These are phyloP conservation scores for Cryptoblepharus egeriae DNA, from an alignment of 2,797 vertebrate genomes.

Conservation along the genomic window DNA sequence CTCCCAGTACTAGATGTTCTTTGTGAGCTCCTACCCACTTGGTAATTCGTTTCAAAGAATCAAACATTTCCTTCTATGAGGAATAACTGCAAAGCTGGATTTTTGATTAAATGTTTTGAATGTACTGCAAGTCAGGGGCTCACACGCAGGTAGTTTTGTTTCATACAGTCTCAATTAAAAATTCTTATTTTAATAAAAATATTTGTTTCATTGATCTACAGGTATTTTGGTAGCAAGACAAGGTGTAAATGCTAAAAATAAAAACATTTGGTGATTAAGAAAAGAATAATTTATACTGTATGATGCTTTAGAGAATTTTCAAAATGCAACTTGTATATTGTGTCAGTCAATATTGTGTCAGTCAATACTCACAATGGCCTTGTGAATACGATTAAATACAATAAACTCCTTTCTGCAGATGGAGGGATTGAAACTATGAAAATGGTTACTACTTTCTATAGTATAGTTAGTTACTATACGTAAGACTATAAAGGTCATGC, in stretches of 20 bases:
- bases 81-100: neutral
- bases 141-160: constrained; percentile 23
- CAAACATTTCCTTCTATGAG: constrained; percentile 30
- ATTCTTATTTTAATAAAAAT: constrained; percentile 20
- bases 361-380: no score
- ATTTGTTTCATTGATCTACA: no score
- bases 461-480: no score
- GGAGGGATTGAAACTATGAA: neutral
- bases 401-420: neutral
- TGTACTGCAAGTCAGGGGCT: constrained; percentile 12
- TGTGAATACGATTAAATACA: no score
- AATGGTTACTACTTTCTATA: no score
- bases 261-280: no score
- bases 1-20: constrained; percentile 28
- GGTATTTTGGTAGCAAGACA: no score
- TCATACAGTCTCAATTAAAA: constrained; percentile 9
- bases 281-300: no score
- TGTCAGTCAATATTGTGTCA: no score
- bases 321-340: no score
- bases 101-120: constrained; percentile 9
- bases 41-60: constrained; percentile 34
- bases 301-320: no score
- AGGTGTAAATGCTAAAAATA: no score
- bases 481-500: neutral
- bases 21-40: constrained; percentile 25